Conservation (phyloP, 1,140 invertebrate genomes). For the Pogonus chalceus region DNA sequence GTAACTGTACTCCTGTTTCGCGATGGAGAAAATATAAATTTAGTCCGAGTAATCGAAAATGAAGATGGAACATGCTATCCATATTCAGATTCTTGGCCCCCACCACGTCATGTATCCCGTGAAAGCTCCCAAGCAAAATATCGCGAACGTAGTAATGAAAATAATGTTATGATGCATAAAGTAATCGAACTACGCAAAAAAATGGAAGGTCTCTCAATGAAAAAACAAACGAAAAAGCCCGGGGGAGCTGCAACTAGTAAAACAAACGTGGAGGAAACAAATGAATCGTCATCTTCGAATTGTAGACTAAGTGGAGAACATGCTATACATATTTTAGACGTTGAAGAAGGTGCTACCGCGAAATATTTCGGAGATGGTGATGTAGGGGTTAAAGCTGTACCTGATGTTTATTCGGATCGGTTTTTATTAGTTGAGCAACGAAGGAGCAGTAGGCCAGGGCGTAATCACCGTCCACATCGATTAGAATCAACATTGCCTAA, state of each 20-base stretch:
- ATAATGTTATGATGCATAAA: conserved; percentile 49
- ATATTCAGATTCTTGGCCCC: conserved; percentile 45
- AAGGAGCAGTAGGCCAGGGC: neutral
- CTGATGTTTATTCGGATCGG: neutral
- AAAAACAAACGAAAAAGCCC: conserved; percentile 17
- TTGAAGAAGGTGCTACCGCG: too few species aligned
- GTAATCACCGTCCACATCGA: neutral
- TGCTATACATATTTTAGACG: too few species aligned
- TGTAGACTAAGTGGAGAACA: too few species aligned
- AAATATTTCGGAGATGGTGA: too few species aligned
- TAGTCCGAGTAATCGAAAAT: conserved; percentile 59
- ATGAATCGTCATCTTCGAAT: neutral
- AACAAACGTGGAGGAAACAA: neutral
- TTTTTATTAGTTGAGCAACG: neutral
- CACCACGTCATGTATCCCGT: conserved; percentile 17
- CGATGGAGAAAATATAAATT: conserved; percentile 62
- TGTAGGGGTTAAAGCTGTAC: neutral
- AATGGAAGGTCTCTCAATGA: conserved; percentile 47
- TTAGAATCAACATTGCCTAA: neutral
- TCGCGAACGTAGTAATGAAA: conserved; percentile 33
- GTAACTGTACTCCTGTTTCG: conserved; percentile 60
- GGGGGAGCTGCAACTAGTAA: neutral
- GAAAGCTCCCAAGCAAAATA: conserved; percentile 26
- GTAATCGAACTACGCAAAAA: conserved; percentile 46
- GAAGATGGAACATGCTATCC: conserved; percentile 56